A percentile compares a stretch with the other conserved stretches of the same genome.
Evolutionary conservation across 2,888 invertebrate species (phyloP).

Genomic region (Drosophila limbata): DNA sequence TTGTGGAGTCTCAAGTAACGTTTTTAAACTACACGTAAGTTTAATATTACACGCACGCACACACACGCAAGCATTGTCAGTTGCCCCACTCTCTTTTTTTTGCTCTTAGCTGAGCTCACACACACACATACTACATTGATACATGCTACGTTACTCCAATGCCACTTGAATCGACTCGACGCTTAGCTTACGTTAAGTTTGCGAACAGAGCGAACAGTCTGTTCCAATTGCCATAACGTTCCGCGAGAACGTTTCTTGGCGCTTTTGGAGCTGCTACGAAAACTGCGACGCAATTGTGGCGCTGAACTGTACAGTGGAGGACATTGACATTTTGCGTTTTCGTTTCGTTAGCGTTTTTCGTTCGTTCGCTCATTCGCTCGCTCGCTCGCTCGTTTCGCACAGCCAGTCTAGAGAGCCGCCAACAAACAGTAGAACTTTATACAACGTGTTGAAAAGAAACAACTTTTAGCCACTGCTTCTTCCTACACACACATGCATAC

Average conservation of each 20-base stretch:
- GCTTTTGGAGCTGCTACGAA: constrained; percentile 63
- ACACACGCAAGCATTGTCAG: constrained; percentile 13
- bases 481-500: constrained; percentile 5
- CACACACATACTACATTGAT: background rate
- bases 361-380: constrained; percentile 43
- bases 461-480: constrained; percentile 54
- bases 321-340: constrained; percentile 85
- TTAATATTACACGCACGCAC: constrained; percentile 35
- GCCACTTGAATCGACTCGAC: constrained; percentile 42
- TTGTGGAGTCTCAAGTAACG: constrained; percentile 36
- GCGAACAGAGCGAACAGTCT: constrained; percentile 26
- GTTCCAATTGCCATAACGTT: constrained; percentile 67
- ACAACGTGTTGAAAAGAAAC: constrained; percentile 62
- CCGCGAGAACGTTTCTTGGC: constrained; percentile 61
- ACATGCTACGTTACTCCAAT: constrained; percentile 20
- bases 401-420: constrained; percentile 37
- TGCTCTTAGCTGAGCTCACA: constrained; percentile 1
- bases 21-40: constrained; percentile 46
- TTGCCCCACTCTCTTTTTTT: constrained; percentile 25
- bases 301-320: constrained; percentile 82
- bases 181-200: constrained; percentile 59
- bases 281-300: constrained; percentile 81
- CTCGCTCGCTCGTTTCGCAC: constrained; percentile 64
- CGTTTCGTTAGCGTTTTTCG: constrained; percentile 83
- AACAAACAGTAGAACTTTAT: constrained; percentile 6